phyloP scores from a whole-genome alignment of 2,888 invertebrate genomes.

The Andrena trimmerana region DNA sequence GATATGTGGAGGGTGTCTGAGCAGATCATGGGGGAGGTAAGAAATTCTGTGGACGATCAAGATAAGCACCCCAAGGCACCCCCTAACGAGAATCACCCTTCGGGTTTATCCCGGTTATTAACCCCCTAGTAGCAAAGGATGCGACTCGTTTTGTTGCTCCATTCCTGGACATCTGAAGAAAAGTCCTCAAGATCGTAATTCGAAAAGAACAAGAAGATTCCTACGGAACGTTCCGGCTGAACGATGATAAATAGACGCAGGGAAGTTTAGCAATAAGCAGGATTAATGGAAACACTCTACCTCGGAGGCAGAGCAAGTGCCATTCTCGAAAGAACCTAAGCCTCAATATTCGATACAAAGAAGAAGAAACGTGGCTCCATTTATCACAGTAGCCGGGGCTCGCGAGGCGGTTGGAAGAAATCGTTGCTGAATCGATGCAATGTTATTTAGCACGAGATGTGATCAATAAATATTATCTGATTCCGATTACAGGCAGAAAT shows the following conservation, averaged over 20 bases:
- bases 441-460: background rate
- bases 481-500: background rate
- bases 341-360: conserved; percentile 13
- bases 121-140: background rate
- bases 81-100: background rate
- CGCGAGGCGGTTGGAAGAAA: background rate
- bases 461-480: background rate
- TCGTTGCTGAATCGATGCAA: background rate
- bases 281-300: background rate
- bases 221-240: background rate
- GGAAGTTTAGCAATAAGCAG: background rate
- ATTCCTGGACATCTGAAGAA: no score
- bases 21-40: background rate
- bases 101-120: background rate
- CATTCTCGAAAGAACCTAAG: conserved; percentile 3
- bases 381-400: background rate
- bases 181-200: background rate
- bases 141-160: no score
- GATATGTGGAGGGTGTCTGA: background rate
- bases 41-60: background rate
- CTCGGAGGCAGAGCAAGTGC: background rate
- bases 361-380: conserved; percentile 13
- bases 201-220: background rate
- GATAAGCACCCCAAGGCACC: background rate
- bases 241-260: background rate